phyloP scores from a whole-genome alignment of 2,888 invertebrate species.

The Parasteatoda lunata region DNA sequence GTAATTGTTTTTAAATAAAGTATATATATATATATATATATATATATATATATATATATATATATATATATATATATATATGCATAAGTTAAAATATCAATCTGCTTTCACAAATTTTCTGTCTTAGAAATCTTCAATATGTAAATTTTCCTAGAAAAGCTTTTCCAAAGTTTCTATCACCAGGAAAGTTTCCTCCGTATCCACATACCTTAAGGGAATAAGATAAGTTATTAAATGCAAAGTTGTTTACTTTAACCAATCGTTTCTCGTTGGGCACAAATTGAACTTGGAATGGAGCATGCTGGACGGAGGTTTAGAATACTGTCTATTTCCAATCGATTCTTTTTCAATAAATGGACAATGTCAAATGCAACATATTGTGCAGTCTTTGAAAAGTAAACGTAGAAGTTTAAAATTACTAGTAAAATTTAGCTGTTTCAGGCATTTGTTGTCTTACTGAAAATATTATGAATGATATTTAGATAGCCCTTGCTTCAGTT shows the following conservation, averaged over 20 bases:
- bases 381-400: not conserved
- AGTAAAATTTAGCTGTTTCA: no score
- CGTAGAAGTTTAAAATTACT: no score
- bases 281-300: conserved; percentile 27
- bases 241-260: conserved; percentile 21
- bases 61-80: no score
- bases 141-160: not conserved
- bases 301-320: not conserved
- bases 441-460: no score
- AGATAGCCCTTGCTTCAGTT: no score
- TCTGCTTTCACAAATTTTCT: no score
- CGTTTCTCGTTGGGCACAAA: not conserved
- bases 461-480: no score
- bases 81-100: no score
- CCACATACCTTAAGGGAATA: conserved; percentile 15
- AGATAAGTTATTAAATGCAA: conserved; percentile 29
- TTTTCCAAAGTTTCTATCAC: not conserved
- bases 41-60: no score
- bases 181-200: not conserved
- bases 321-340: not conserved
- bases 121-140: not conserved
- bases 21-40: no score
- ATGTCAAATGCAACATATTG: not conserved
- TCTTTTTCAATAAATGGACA: not conserved
- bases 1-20: no score